Conservation (phyloP, 2,113 vertebrate species). For the Xenotilapia flavipinnis region DNA sequence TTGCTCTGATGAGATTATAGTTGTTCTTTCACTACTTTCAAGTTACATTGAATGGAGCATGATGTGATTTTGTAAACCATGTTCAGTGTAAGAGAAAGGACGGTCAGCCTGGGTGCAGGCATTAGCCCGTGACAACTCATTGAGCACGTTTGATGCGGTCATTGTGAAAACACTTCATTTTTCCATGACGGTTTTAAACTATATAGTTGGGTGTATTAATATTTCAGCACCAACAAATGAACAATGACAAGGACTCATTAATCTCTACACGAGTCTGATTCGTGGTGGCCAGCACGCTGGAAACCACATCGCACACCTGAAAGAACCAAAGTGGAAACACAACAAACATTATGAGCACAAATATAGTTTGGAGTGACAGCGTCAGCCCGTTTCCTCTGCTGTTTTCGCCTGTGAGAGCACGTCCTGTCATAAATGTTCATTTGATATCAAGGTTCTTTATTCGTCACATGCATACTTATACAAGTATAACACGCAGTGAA, state of each 20-base stretch:
- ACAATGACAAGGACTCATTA: not conserved
- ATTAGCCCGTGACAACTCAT: not conserved
- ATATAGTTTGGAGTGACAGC: not conserved
- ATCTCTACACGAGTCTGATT: not conserved
- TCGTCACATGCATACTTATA: not conserved
- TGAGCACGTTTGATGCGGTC: not conserved
- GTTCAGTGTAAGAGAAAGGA: not conserved
- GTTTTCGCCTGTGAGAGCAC: not conserved
- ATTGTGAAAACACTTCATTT: not conserved
- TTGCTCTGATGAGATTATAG: not conserved
- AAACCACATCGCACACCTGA: not conserved
- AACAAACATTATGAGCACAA: not conserved
- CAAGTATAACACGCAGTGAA: not conserved
- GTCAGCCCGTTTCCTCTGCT: not conserved
- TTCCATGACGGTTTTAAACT: not conserved
- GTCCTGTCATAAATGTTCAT: not conserved
- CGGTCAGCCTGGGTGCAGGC: not conserved
- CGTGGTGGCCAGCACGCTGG: not conserved
- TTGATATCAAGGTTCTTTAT: not conserved
- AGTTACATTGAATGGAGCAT: not conserved
- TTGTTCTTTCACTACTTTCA: not conserved
- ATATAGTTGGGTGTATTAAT: not conserved
- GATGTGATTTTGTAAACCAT: not conserved
- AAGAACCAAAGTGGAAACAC: not conserved
- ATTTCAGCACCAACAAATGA: not conserved